Evolutionary conservation across 2,113 vertebrate genomes (phyloP).

Genomic region (Cranoglanis bouderius): DNA sequence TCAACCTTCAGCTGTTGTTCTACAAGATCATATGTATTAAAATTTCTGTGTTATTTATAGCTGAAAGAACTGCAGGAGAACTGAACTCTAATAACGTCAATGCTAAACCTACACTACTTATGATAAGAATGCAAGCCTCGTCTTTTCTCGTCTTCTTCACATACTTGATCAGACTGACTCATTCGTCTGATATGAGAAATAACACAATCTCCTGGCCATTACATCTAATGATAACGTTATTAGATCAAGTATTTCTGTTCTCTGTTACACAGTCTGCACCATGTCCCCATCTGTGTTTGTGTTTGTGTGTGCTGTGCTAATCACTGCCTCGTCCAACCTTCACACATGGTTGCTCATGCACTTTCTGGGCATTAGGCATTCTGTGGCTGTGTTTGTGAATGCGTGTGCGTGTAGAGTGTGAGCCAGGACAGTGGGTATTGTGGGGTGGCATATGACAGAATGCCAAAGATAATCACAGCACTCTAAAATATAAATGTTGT

Average conservation of each 20-base stretch:
- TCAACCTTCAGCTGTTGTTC: neutral
- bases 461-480: constrained; percentile 29
- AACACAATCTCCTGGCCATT: neutral
- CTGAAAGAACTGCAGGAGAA: neutral
- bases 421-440: constrained; percentile 15
- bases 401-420: neutral
- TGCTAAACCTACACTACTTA: neutral
- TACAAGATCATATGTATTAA: neutral
- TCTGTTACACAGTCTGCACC: neutral
- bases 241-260: constrained; percentile 17
- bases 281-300: constrained; percentile 12
- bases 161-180: neutral
- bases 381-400: neutral
- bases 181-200: neutral
- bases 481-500: constrained; percentile 9
- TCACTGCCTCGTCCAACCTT: constrained; percentile 68
- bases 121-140: neutral
- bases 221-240: constrained; percentile 14
- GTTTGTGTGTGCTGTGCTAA: constrained; percentile 49
- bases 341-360: constrained; percentile 69
- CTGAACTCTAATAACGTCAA: neutral
- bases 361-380: constrained; percentile 47
- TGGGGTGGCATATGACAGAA: neutral
- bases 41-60: neutral
- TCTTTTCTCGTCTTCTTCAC: neutral